phyloP scores from a whole-genome alignment of 2,888 invertebrate genomes.

The Apamea monoglypha region DNA sequence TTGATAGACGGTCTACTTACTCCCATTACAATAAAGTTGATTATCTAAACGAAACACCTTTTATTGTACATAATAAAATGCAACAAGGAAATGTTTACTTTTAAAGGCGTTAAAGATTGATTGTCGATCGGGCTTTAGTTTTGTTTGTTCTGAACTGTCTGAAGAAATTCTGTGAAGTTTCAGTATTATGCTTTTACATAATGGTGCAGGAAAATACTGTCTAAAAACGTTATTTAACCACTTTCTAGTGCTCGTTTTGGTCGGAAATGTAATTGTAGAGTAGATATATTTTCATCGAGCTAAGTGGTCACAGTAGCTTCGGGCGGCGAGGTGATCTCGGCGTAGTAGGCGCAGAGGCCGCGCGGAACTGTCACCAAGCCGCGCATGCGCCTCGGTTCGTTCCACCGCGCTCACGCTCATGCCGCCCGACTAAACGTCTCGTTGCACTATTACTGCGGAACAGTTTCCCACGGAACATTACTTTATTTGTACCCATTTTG shows the following conservation, averaged over 20 bases:
- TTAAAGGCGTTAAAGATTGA: conserved; percentile 38
- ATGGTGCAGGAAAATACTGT: conserved; percentile 4
- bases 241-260: conserved; percentile 11
- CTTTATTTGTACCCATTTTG: conserved; percentile 48
- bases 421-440: conserved; percentile 65
- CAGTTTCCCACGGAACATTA: conserved; percentile 74
- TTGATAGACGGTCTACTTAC: conserved; percentile 35
- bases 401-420: conserved; percentile 80
- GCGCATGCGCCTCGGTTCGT: conserved; percentile 84
- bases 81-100: conserved; percentile 42
- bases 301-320: conserved; percentile 69
- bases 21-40: conserved; percentile 33
- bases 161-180: conserved; percentile 9
- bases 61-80: conserved; percentile 36
- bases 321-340: conserved; percentile 78
- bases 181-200: conserved; percentile 20
- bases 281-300: not conserved
- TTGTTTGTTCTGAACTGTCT: conserved; percentile 9
- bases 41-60: conserved; percentile 32
- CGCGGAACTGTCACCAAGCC: conserved; percentile 81
- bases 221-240: not conserved
- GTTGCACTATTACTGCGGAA: conserved; percentile 65
- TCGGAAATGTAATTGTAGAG: not conserved
- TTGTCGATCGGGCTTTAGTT: conserved; percentile 28
- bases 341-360: conserved; percentile 81